Conservation (phyloP, 37 sponge, comb jelly and placozoan genomes). For the Ianthella basta region DNA sequence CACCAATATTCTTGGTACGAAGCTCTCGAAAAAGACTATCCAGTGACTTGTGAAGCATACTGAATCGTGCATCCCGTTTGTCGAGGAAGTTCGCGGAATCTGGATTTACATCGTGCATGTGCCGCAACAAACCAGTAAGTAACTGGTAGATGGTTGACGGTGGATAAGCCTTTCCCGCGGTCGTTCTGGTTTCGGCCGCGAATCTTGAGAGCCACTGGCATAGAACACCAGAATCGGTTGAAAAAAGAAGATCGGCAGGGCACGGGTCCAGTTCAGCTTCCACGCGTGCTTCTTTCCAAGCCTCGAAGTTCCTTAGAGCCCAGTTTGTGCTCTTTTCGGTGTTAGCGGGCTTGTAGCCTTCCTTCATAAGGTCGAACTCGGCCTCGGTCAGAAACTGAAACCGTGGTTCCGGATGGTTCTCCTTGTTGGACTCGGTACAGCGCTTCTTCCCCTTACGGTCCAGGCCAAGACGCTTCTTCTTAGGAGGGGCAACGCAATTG, state of each 20-base stretch:
- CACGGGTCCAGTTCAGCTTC: neutral
- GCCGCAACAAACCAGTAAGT: neutral
- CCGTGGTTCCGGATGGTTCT: neutral
- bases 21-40: neutral
- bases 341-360: constrained; percentile 5
- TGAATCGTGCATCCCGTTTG: neutral
- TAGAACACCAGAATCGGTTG: neutral
- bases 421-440: neutral
- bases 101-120: neutral
- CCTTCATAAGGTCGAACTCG: neutral
- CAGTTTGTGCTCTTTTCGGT: neutral
- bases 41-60: neutral
- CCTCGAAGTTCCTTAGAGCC: neutral
- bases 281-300: neutral
- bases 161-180: neutral
- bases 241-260: neutral
- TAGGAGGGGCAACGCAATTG: neutral
- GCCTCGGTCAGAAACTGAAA: constrained; percentile 9
- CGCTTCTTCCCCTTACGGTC: neutral
- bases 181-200: neutral
- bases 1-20: constrained; percentile 1
- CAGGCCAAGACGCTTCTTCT: neutral
- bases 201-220: neutral
- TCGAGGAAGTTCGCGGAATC: neutral
- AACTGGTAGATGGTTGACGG: neutral